phyloP scores from a whole-genome alignment of 2,888 invertebrate genomes.

The Cryptocheilus praepositus region DNA sequence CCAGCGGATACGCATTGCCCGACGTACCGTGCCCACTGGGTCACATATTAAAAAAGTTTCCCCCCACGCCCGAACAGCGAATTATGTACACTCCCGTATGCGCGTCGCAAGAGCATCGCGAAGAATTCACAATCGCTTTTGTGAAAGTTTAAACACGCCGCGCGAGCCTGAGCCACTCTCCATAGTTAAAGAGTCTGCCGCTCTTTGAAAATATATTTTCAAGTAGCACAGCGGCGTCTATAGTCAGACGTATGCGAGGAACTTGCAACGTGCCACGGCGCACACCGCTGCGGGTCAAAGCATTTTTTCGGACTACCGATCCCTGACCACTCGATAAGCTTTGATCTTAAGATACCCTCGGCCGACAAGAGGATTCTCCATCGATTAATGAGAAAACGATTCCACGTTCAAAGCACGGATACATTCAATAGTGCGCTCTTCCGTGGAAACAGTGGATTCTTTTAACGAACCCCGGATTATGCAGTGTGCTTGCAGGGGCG shows the following conservation, averaged over 20 bases:
- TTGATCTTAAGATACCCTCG: conserved; percentile 11
- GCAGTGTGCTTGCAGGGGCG: too few species aligned
- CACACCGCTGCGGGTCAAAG: conserved; percentile 15
- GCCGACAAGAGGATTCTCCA: neutral
- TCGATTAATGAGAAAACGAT: conserved; percentile 6
- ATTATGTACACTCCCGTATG: conserved; percentile 25
- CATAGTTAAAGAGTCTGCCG: conserved; percentile 44
- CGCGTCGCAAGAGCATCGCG: conserved; percentile 30
- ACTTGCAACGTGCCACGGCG: conserved; percentile 4
- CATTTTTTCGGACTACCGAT: conserved; percentile 20
- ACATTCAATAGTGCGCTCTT: too few species aligned
- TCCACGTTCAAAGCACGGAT: neutral
- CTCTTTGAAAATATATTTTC: conserved; percentile 36
- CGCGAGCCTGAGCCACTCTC: conserved; percentile 43
- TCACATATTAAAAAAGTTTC: conserved; percentile 4
- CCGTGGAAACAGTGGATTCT: too few species aligned
- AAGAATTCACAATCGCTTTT: conserved; percentile 45
- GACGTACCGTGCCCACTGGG: too few species aligned
- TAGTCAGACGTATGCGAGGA: conserved; percentile 28
- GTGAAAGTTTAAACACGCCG: conserved; percentile 43
- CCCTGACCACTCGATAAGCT: conserved; percentile 27
- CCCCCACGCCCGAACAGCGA: conserved; percentile 8
- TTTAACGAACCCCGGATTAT: too few species aligned
- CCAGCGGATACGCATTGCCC: too few species aligned
- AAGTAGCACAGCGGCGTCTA: conserved; percentile 39